Base-by-base conservation (phyloP, 2,888 invertebrate species). In the Dolomedes plantarius region DNA sequence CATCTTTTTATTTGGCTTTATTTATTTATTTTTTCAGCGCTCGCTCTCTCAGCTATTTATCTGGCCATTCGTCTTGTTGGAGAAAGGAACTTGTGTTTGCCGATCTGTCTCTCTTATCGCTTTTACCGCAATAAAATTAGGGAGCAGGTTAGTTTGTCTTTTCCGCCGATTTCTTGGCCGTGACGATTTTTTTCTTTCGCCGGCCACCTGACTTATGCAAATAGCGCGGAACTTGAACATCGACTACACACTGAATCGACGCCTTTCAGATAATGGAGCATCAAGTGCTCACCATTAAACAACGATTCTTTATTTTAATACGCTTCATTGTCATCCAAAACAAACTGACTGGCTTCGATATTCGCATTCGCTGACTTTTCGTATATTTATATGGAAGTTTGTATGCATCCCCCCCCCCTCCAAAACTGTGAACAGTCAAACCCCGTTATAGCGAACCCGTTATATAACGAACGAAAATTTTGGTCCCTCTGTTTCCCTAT, bases 121-220 rank as follows among this genome's bases (percentile, higher is more conserved):
- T 77, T 77, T 73, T 72, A 85, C 76, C 77, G 83, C 83, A 85
- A 85, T 85, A 85, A 77, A 85, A 85, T 85, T 85, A 85, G 77
- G 68, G 62, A 77, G 67, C 67, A 46, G 72, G 75, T 56, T 71
- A 83, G 75, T 83, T 83, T 83, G 71, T 83, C 82, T 75, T 85
- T 64, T 56, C 56, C n/a, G 71, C 65, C 16, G 39, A 56, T 68
- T 36, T 32, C 28, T 23, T 32, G 39, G 1, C n/a, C n/a, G 11
- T 19, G 13, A 23, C 19, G 0, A 11, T 32, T 23, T 39, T 74
- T 56, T 11, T 36, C 46, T 27, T 64, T 27, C 39, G 19, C 7
- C 36, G 67, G 50, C 32, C 32, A 64, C 41, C 62, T 62, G 39
- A 62, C 68, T 75, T 81, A 81, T 81, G 81, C 56, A 81, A 81